These are phyloP conservation scores for Galerucella nymphaeae DNA, from an alignment of 2,888 invertebrate species.

Conservation along the genomic window DNA sequence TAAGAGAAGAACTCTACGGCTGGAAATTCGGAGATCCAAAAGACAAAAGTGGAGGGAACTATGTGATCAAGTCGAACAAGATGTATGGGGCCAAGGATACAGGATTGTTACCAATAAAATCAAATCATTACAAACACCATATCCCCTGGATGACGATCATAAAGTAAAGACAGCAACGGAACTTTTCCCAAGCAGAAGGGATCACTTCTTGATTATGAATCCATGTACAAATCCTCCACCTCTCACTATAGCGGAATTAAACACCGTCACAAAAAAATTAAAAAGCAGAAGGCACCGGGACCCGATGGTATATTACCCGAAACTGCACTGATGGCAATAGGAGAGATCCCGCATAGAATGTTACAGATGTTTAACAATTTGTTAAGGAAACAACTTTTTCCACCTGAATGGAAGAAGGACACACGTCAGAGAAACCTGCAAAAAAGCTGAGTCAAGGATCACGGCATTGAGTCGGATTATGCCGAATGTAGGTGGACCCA, in stretches of 20 bases:
- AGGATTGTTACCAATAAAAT: constrained; percentile 5
- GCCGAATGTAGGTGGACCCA: too few species aligned
- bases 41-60: background rate
- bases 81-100: constrained; percentile 9
- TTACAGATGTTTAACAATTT: background rate
- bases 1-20: background rate
- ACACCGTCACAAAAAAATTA: background rate
- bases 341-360: background rate
- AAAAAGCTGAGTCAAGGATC: too few species aligned
- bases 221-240: background rate
- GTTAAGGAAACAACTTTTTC: background rate
- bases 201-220: background rate
- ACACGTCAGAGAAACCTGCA: too few species aligned
- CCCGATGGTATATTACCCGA: constrained; percentile 8
- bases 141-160: background rate
- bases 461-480: too few species aligned
- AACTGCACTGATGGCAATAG: background rate
- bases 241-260: constrained; percentile 11
- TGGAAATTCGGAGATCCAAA: background rate
- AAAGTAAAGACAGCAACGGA: constrained; percentile 5
- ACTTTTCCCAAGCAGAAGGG: constrained; percentile 18
- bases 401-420: background rate
- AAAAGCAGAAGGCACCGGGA: constrained; percentile 3
- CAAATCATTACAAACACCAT: constrained; percentile 9
- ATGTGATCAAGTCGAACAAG: constrained; percentile 1